Evolutionary conservation across 2,888 invertebrate genomes (phyloP).

Genomic region (Ormyrus thymus): DNA sequence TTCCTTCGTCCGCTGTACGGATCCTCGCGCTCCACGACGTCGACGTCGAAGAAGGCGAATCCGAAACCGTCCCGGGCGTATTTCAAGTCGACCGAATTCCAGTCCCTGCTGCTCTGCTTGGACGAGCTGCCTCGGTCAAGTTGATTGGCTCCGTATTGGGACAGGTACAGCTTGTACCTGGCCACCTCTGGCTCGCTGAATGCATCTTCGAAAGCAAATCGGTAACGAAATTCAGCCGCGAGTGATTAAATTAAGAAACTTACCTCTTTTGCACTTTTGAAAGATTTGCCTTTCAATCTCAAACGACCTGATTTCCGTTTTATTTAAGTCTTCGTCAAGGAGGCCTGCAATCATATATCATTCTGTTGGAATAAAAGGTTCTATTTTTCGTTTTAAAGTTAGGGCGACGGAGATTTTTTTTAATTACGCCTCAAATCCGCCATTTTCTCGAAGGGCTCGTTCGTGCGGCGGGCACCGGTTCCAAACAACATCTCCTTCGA

Average conservation of each 20-base stretch:
- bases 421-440: too few relatives aligned
- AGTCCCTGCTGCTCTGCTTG: too few relatives aligned
- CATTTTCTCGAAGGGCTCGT: too few relatives aligned
- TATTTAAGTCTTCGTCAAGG: too few relatives aligned
- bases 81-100: background rate
- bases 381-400: too few relatives aligned
- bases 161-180: constrained; percentile 3
- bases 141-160: constrained; percentile 3
- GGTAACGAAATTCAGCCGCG: background rate
- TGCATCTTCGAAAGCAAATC: background rate
- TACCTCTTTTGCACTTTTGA: constrained; percentile 23
- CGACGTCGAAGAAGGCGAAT: constrained; percentile 52
- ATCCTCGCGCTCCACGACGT: constrained; percentile 20
- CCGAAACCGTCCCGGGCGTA: constrained; percentile 45
- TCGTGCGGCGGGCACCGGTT: too few relatives aligned
- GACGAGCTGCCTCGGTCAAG: background rate
- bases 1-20: background rate
- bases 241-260: background rate
- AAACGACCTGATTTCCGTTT: too few relatives aligned
- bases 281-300: constrained; percentile 29
- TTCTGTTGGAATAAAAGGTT: too few relatives aligned
- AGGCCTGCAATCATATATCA: too few relatives aligned
- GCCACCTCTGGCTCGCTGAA: background rate
- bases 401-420: too few relatives aligned
- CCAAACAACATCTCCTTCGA: background rate